Conservation (phyloP, 2,888 invertebrate genomes). For the Heliconius ethilla region DNA sequence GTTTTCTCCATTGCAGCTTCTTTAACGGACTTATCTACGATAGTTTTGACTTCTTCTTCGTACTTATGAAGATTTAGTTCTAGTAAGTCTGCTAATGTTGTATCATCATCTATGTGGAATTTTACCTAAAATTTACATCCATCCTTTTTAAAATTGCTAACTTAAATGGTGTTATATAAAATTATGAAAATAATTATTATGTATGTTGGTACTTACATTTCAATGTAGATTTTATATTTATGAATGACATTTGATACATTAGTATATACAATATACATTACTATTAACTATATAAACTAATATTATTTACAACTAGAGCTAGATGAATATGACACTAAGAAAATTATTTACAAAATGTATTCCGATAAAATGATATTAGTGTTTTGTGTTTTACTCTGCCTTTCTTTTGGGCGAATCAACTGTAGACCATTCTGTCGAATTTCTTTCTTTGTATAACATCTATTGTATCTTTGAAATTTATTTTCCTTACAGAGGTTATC, state of each 20-base stretch:
- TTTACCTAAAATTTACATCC: conserved; percentile 79
- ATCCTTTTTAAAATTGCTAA: neutral
- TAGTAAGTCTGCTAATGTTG: conserved; percentile 93
- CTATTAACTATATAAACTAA: neutral
- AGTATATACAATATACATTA: neutral
- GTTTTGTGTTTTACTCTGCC: conserved; percentile 52
- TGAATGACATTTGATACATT: neutral
- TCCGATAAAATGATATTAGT: conserved; percentile 65
- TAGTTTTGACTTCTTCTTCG: conserved; percentile 97
- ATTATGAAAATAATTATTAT: neutral
- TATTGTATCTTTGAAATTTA: conserved; percentile 58
- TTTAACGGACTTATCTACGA: conserved; percentile 97
- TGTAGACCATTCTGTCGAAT: conserved; percentile 61
- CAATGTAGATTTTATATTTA: neutral
- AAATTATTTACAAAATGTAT: conserved; percentile 62
- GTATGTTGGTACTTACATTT: conserved; percentile 6
- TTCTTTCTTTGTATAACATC: conserved; percentile 63
- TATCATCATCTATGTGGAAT: conserved; percentile 91
- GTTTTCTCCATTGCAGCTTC: conserved; percentile 99
- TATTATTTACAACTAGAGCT: conserved; percentile 4
- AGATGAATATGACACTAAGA: conserved; percentile 21
- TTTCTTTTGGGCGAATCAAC: conserved; percentile 48
- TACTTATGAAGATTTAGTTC: conserved; percentile 94
- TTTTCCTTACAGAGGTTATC: conserved; percentile 51
- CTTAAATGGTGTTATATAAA: neutral